A percentile compares a stretch with the other conserved stretches of the same genome.
phyloP scores from a whole-genome alignment of 1,140 invertebrate genomes.

The Neodiprion virginianus region DNA sequence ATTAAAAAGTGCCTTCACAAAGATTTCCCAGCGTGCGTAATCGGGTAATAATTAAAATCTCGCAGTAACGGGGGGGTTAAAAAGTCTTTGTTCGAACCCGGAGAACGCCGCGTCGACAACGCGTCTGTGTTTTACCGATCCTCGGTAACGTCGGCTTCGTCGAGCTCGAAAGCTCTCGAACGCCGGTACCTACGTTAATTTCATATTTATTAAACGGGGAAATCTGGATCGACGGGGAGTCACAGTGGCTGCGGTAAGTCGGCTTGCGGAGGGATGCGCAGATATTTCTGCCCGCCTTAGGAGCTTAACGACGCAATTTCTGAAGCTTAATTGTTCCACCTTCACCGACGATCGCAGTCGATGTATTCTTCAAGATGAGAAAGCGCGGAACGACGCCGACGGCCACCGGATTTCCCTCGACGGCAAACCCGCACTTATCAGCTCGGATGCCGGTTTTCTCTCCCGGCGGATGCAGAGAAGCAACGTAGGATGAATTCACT shows the following conservation, averaged over 20 bases:
- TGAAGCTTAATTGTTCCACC: neutral
- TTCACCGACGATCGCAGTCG: neutral
- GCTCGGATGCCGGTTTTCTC: neutral
- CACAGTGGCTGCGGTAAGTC: neutral
- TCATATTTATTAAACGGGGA: too few relatives aligned
- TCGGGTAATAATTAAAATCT: neutral
- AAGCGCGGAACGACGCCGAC: neutral
- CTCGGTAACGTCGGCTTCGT: neutral
- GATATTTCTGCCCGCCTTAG: neutral
- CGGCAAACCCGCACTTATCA: neutral
- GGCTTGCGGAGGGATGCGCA: constrained; percentile 1
- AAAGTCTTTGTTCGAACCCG: neutral
- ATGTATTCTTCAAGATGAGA: neutral
- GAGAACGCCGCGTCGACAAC: neutral
- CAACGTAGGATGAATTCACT: neutral
- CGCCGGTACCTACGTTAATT: too few relatives aligned
- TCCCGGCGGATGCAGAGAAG: neutral
- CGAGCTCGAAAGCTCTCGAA: too few relatives aligned
- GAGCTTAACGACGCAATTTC: constrained; percentile 7
- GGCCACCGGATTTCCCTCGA: constrained; percentile 6
- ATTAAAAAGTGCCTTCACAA: neutral
- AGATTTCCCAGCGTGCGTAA: neutral
- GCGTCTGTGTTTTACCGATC: neutral
- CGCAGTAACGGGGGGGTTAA: neutral
- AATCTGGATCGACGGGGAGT: neutral